Conservation (phyloP, 2,797 vertebrate genomes). For the Sebastes trivittatus region DNA sequence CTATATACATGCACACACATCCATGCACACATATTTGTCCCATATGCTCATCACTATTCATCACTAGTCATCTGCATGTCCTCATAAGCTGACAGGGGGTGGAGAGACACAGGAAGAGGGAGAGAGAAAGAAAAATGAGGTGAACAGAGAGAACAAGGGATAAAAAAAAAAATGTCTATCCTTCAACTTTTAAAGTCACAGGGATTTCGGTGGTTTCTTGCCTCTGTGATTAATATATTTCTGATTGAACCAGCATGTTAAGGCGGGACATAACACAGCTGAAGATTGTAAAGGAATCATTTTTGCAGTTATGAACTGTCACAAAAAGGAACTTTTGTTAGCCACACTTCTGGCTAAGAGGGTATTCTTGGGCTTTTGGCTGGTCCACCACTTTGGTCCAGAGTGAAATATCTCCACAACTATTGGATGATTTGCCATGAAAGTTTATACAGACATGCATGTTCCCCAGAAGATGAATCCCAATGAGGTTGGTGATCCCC, state of each 20-base stretch:
- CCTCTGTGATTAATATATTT: neutral
- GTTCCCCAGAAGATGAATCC: neutral
- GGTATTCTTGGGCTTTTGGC: neutral
- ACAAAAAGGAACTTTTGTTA: neutral
- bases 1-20: neutral
- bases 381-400: neutral
- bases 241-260: neutral
- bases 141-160: neutral
- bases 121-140: slow-evolving; percentile 5
- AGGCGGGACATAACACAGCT: neutral
- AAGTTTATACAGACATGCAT: neutral
- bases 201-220: neutral
- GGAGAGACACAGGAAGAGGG: slow-evolving; percentile 13
- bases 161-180: neutral
- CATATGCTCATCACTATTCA: slow-evolving; percentile 77
- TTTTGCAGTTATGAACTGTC: neutral
- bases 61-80: slow-evolving; percentile 56
- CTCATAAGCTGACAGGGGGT: slow-evolving; percentile 47
- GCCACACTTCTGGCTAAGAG: neutral
- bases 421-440: neutral
- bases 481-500: neutral
- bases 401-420: too few species aligned
- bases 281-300: too few species aligned
- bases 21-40: slow-evolving; percentile 43
- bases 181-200: slow-evolving; percentile 28